Percentiles rank a stretch among this genome's conserved stretches.
phyloP scores from a whole-genome alignment of 2,888 invertebrate genomes.

The Tubiluchus corallicola region DNA sequence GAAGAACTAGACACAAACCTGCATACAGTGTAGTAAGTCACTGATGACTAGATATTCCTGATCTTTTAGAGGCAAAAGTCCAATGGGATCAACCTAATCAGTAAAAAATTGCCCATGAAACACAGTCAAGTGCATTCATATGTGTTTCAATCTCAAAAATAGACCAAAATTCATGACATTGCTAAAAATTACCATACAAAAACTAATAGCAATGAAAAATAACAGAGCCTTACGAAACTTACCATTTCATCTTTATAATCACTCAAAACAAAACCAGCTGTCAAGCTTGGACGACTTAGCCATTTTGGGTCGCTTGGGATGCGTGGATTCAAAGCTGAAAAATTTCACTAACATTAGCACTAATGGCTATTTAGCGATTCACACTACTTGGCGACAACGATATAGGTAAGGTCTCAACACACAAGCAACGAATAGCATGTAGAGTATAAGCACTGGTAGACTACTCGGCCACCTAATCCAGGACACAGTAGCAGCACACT shows the following conservation, averaged over 20 bases:
- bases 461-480: no score
- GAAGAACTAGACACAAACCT: neutral
- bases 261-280: neutral
- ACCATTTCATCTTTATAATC: neutral
- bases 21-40: neutral
- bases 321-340: neutral
- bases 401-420: no score
- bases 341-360: neutral
- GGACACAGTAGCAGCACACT: neutral
- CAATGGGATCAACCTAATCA: neutral
- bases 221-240: no score
- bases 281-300: neutral
- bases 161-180: no score
- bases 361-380: no score
- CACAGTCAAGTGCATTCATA: no score
- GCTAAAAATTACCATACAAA: no score
- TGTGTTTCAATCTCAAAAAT: no score
- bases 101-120: no score
- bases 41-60: neutral
- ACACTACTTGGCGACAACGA: no score
- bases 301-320: neutral
- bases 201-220: neutral
- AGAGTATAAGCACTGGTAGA: no score
- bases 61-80: neutral
- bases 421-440: no score